These are phyloP conservation scores for Hypomecis punctinalis DNA, from an alignment of 2,888 invertebrate species.

Conservation along the genomic window DNA sequence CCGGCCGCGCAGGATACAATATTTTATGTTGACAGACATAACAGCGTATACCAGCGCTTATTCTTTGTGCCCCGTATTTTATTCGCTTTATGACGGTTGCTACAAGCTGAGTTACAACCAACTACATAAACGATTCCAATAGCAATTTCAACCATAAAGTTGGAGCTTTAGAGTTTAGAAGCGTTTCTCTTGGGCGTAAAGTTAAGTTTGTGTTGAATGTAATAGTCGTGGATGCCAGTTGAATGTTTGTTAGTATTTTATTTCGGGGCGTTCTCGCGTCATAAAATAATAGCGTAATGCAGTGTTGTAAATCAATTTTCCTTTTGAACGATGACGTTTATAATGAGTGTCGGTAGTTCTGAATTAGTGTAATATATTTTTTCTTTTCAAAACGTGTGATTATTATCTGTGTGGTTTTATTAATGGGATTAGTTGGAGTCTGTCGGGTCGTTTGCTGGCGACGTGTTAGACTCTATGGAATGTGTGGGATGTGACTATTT, in stretches of 20 bases:
- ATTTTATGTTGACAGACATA: conserved; percentile 85
- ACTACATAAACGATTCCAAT: conserved; percentile 28
- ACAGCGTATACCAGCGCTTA: conserved; percentile 84
- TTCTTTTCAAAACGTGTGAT: conserved; percentile 61
- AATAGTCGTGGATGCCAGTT: conserved; percentile 83
- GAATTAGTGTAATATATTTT: conserved; percentile 69
- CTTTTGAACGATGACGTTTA: conserved; percentile 80
- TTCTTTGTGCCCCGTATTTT: conserved; percentile 85
- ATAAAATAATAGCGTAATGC: conserved; percentile 84
- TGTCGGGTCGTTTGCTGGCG: conserved; percentile 33
- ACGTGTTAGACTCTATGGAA: conserved; percentile 15
- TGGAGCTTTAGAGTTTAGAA: conserved; percentile 38
- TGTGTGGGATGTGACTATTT: conserved; percentile 29
- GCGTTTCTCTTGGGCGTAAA: conserved; percentile 32
- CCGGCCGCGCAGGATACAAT: conserved; percentile 81
- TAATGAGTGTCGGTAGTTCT: conserved; percentile 78
- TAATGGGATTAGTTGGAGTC: conserved; percentile 56
- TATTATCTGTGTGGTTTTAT: conserved; percentile 64
- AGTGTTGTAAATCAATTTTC: conserved; percentile 82
- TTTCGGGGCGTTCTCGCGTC: conserved; percentile 83
- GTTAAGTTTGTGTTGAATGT: conserved; percentile 60
- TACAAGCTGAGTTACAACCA: conserved; percentile 52
- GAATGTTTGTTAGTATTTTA: conserved; percentile 85
- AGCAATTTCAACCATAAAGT: conserved; percentile 53
- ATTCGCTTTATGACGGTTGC: conserved; percentile 83